These are phyloP conservation scores for Semnornis frantzii DNA, from an alignment of 2,113 vertebrate species.

Conservation along the genomic window DNA sequence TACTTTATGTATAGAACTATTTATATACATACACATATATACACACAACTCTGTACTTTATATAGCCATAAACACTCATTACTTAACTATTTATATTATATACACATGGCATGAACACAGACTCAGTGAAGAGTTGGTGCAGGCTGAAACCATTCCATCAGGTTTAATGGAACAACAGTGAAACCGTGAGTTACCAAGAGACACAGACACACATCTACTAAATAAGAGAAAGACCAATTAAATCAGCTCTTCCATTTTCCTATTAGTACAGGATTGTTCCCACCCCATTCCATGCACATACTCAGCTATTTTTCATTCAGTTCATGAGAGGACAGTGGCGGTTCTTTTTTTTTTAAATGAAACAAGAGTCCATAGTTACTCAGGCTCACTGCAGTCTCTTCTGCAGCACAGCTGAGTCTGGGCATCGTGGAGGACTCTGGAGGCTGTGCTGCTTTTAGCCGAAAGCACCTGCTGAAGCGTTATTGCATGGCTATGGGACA, in stretches of 20 bases:
- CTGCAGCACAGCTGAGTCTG: constrained; percentile 46
- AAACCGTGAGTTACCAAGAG: constrained; percentile 53
- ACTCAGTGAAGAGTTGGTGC: constrained; percentile 61
- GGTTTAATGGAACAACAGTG: constrained; percentile 63
- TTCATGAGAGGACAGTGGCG: constrained; percentile 64
- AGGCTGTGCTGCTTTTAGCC: neutral
- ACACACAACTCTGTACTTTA: constrained; percentile 72
- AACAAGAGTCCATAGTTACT: constrained; percentile 60
- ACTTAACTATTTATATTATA: constrained; percentile 67
- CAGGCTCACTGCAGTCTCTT: constrained; percentile 40
- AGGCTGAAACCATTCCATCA: constrained; percentile 64
- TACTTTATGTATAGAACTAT: constrained; percentile 76
- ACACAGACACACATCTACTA: constrained; percentile 42
- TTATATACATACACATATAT: constrained; percentile 79
- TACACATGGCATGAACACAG: constrained; percentile 63
- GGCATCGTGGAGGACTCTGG: neutral
- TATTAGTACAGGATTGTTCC: constrained; percentile 20
- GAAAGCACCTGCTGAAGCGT: constrained; percentile 63
- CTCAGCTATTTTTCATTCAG: neutral
- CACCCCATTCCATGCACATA: constrained; percentile 41
- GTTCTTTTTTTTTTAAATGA: constrained; percentile 18
- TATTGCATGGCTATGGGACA: constrained; percentile 62
- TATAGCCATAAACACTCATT: constrained; percentile 70
- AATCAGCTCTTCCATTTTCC: constrained; percentile 34
- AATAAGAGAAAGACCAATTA: constrained; percentile 34